Evolutionary conservation across 2,113 vertebrate species (phyloP).

Genomic region (Carollia perspicillata): DNA sequence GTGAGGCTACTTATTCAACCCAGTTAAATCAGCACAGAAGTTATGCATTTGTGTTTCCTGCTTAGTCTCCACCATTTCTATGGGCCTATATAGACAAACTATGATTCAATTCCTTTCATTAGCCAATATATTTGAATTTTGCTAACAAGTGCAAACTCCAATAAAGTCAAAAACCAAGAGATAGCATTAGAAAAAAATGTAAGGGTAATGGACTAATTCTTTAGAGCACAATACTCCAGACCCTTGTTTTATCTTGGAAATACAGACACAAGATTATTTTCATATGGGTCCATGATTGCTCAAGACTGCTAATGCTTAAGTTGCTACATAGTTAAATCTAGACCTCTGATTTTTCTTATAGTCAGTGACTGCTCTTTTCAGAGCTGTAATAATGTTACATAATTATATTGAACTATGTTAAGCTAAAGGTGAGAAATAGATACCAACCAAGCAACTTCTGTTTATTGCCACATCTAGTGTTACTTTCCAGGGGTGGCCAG

Average conservation of each 20-base stretch:
- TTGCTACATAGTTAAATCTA: background rate
- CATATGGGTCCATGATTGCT: background rate
- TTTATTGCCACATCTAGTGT: background rate
- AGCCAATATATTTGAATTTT: background rate
- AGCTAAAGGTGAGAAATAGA: background rate
- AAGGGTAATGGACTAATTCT: background rate
- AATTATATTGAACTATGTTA: background rate
- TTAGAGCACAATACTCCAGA: background rate
- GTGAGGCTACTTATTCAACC: background rate
- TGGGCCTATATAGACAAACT: background rate
- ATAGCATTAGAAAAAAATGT: background rate
- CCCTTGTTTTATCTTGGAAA: background rate
- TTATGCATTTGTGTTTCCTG: background rate
- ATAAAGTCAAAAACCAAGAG: background rate
- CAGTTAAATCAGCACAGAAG: background rate
- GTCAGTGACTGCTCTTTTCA: background rate
- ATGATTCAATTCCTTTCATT: background rate
- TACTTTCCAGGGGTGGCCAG: background rate
- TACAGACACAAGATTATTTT: background rate
- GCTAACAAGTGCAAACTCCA: background rate
- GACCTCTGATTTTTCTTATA: background rate
- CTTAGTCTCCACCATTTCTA: background rate
- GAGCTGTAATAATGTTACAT: background rate
- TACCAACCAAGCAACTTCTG: background rate
- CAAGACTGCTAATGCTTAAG: background rate